phyloP scores from a whole-genome alignment of 2,888 invertebrate genomes.

The Eulithis prunata region DNA sequence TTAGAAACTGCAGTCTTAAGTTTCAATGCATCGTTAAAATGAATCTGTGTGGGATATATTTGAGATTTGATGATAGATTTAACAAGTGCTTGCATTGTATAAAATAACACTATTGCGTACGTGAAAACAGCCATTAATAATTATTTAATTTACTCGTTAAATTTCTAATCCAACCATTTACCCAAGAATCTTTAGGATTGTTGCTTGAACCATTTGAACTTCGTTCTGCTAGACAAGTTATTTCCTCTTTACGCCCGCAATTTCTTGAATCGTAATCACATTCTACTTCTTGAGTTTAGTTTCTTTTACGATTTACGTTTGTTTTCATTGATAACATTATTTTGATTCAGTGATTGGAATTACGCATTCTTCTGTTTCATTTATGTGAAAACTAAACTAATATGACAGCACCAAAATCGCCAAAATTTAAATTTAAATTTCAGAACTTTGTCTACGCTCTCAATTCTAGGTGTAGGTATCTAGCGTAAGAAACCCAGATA shows the following conservation, averaged over 20 bases:
- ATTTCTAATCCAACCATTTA: slow-evolving; percentile 54
- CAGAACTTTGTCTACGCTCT: too few species aligned
- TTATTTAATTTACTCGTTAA: slow-evolving; percentile 43
- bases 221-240: slow-evolving; percentile 3
- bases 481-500: too few species aligned
- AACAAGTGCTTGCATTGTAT: slow-evolving; percentile 39
- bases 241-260: not conserved
- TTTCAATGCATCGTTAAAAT: slow-evolving; percentile 73
- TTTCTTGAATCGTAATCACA: not conserved
- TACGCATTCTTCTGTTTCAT: too few species aligned
- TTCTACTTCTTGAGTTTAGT: not conserved
- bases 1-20: slow-evolving; percentile 61
- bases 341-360: too few species aligned
- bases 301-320: not conserved
- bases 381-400: too few species aligned
- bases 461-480: too few species aligned
- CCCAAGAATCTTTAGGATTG: slow-evolving; percentile 19
- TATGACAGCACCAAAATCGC: too few species aligned
- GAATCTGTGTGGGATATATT: slow-evolving; percentile 55
- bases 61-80: slow-evolving; percentile 45
- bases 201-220: not conserved
- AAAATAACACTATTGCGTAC: slow-evolving; percentile 17
- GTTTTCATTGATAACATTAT: not conserved
- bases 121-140: not conserved
- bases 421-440: too few species aligned